These are phyloP conservation scores for Amphilophus citrinellus DNA, from an alignment of 2,113 vertebrate genomes.

Conservation along the genomic window DNA sequence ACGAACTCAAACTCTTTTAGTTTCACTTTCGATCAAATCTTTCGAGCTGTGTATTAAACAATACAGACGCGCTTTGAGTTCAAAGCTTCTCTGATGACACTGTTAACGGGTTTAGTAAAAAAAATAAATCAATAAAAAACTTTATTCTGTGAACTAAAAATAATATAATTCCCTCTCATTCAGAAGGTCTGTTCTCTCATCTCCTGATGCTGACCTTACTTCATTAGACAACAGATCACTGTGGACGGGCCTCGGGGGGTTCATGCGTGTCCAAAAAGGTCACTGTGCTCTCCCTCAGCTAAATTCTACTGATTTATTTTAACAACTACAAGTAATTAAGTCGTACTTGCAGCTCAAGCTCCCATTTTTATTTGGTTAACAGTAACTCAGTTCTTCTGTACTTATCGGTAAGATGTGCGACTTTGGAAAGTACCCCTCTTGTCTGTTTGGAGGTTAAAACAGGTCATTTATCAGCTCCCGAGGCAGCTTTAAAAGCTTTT, in stretches of 20 bases:
- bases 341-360: background rate
- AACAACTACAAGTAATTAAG: background rate
- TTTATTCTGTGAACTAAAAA: background rate
- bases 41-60: background rate
- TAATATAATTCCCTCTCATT: background rate
- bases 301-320: background rate
- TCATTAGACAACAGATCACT: no score
- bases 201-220: background rate
- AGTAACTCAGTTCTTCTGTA: background rate
- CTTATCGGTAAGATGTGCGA: background rate
- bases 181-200: background rate
- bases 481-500: background rate
- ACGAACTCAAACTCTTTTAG: background rate
- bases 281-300: accelerated
- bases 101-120: background rate
- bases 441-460: background rate
- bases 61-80: background rate
- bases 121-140: background rate
- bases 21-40: background rate
- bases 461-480: background rate
- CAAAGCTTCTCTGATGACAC: background rate
- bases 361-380: background rate
- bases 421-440: background rate
- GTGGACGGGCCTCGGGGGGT: background rate
- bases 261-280: background rate